phyloP scores from a whole-genome alignment of 2,113 vertebrate species.

The Antechinus stuartii region DNA sequence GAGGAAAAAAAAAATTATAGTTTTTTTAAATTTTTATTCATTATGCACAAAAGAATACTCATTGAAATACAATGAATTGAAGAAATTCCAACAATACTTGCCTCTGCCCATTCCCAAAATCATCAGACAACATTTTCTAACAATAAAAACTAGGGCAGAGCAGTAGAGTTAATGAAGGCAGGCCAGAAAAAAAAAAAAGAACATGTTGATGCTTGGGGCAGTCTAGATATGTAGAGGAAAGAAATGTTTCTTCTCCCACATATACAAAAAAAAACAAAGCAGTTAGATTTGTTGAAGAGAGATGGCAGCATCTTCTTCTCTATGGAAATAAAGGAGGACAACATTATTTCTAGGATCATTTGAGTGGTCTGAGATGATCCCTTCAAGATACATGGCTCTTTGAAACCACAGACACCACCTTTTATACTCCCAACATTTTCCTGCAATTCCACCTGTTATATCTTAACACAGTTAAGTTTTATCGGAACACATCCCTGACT shows the following conservation, averaged over 20 bases:
- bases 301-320: background rate
- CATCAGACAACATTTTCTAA: background rate
- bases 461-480: background rate
- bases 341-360: background rate
- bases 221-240: background rate
- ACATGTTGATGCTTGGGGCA: background rate
- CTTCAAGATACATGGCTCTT: background rate
- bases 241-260: background rate
- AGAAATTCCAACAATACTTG: background rate
- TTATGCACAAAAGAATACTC: background rate
- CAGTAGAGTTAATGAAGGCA: fast-evolving
- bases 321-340: background rate
- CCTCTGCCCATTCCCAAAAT: background rate
- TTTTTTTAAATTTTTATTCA: background rate
- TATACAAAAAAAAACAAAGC: background rate
- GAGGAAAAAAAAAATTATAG: background rate
- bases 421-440: background rate
- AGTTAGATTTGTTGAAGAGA: background rate
- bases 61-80: background rate
- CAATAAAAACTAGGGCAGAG: background rate
- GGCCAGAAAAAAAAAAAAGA: background rate
- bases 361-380: background rate
- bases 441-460: background rate
- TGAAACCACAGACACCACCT: background rate
- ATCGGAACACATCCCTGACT: background rate